These are phyloP conservation scores for Orchestes rusci DNA, from an alignment of 2,888 invertebrate genomes.

Conservation along the genomic window DNA sequence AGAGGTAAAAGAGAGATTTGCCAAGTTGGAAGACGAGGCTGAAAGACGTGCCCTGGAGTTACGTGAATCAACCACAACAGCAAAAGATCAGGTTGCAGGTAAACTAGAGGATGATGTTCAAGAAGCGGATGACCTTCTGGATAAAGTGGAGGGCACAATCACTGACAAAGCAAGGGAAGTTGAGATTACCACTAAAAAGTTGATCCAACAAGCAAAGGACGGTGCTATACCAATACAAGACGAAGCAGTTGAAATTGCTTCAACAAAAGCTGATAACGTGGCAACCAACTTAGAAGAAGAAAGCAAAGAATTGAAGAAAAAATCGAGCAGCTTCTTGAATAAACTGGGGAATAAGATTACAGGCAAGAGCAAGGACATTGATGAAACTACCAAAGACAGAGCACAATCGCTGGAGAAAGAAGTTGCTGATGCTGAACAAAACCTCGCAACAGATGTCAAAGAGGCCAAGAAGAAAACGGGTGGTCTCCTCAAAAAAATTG, in stretches of 20 bases:
- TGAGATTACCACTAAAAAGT: slow-evolving; percentile 3
- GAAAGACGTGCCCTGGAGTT: neutral
- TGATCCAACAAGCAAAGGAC: slow-evolving; percentile 10
- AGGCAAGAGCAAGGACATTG: slow-evolving; percentile 14
- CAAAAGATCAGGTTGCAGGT: slow-evolving; percentile 1
- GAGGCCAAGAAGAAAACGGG: slow-evolving; percentile 6
- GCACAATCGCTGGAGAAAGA: neutral
- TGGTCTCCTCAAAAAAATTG: slow-evolving; percentile 24
- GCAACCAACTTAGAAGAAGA: slow-evolving; percentile 7
- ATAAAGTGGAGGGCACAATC: slow-evolving; percentile 20
- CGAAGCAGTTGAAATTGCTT: neutral
- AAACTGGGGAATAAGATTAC: slow-evolving; percentile 23
- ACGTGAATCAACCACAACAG: slow-evolving; percentile 1
- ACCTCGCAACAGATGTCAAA: neutral
- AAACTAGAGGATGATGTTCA: neutral
- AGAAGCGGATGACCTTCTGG: slow-evolving; percentile 21
- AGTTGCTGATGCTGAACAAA: neutral
- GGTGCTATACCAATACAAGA: too few species aligned
- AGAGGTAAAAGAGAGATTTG: neutral
- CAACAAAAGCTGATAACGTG: slow-evolving; percentile 8
- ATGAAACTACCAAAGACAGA: slow-evolving; percentile 9
- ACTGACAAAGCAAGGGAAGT: slow-evolving; percentile 12
- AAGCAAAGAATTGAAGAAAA: slow-evolving; percentile 11
- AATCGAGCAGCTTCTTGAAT: slow-evolving; percentile 24
- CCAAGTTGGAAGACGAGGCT: neutral